A percentile compares a stretch with the other conserved stretches of the same genome.
phyloP scores from a whole-genome alignment of 2,797 vertebrate species.

The Scarus forsteni region DNA sequence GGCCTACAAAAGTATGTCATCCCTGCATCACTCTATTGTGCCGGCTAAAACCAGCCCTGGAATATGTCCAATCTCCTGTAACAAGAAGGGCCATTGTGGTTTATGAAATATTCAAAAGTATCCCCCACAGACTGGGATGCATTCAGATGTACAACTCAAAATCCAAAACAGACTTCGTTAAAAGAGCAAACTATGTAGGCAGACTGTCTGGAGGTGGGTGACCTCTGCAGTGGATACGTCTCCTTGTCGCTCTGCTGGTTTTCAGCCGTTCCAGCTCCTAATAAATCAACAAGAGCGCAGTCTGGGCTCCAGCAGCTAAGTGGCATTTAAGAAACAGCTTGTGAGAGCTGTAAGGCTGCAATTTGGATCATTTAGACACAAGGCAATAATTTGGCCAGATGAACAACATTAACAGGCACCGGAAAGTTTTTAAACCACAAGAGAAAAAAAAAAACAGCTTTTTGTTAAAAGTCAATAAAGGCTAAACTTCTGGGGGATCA shows the following conservation, averaged over 20 bases:
- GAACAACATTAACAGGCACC: constrained; percentile 72
- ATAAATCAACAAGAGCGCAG: constrained; percentile 79
- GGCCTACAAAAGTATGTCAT: too few species aligned
- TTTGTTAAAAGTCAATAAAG: constrained; percentile 64
- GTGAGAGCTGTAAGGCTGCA: constrained; percentile 73
- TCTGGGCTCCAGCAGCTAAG: constrained; percentile 77
- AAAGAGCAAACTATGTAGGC: constrained; percentile 54
- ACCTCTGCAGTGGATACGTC: constrained; percentile 71
- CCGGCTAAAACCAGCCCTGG: too few species aligned
- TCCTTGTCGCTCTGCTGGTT: constrained; percentile 77
- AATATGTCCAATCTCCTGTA: constrained; percentile 67
- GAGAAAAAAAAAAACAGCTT: constrained; percentile 53
- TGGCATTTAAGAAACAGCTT: constrained; percentile 84
- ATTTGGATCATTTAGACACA: constrained; percentile 79
- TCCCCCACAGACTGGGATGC: constrained; percentile 64
- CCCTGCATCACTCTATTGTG: too few species aligned
- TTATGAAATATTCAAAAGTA: constrained; percentile 83
- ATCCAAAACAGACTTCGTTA: constrained; percentile 70
- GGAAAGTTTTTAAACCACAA: constrained; percentile 66
- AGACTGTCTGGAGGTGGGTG: constrained; percentile 65
- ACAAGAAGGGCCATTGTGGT: constrained; percentile 73
- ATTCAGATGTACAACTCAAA: constrained; percentile 74
- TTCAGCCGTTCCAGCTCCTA: constrained; percentile 69
- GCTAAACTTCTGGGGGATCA: constrained; percentile 44
- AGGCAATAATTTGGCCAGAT: constrained; percentile 79